Base-by-base conservation (phyloP, 1,140 invertebrate genomes). In the Drosophila simulans region DNA sequence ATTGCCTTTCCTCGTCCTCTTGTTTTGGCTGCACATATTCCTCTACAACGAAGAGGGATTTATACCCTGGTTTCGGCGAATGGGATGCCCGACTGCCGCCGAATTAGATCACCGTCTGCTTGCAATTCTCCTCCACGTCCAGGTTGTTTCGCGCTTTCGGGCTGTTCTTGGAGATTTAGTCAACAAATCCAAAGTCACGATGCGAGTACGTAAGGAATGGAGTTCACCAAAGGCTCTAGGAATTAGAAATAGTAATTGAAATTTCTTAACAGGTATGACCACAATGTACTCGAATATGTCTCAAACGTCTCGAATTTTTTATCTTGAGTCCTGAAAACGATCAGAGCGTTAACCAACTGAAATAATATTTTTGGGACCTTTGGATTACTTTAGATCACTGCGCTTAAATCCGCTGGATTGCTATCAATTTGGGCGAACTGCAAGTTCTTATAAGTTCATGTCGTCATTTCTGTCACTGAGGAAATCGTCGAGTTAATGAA, bases 161-260 rank as follows among this genome's bases (percentile, higher is more conserved):
- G 98, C 93, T 99, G 98, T 95, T 94, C 89, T 96, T 96, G 0
- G 96, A 96, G 43, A 96, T 93, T 93, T 95, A 99, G 89, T 99
- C 98, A 12, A 99, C 96, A 93, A 99, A 99, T 39, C 95, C 98
- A 93, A 99, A 99, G 58, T 99, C 99, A 89, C 98, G 94, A 93
- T 99, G 98, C 59, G 7, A 31, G 99, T 93, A 69, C 99, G 94
- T 15, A 99, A 94, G 39, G 95, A 95, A 93, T 98, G 98, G 15
- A 99, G 93, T 92, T 98, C 97, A 5, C 99, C 99, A 94, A 99
- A 99, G n/a, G 96, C 96, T 83, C 97, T 98, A 94, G 94, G 52
- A 58, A 15, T 51, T 35, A 5, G 7, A 4, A 52, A 17, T 5
- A 8, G 1, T 13, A 51, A 12, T 22, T 34, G 53, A 15, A 58